A percentile compares a stretch with the other conserved stretches of the same genome.
Evolutionary conservation across 2,113 vertebrate genomes (phyloP).

Genomic region (Pavo muticus): DNA sequence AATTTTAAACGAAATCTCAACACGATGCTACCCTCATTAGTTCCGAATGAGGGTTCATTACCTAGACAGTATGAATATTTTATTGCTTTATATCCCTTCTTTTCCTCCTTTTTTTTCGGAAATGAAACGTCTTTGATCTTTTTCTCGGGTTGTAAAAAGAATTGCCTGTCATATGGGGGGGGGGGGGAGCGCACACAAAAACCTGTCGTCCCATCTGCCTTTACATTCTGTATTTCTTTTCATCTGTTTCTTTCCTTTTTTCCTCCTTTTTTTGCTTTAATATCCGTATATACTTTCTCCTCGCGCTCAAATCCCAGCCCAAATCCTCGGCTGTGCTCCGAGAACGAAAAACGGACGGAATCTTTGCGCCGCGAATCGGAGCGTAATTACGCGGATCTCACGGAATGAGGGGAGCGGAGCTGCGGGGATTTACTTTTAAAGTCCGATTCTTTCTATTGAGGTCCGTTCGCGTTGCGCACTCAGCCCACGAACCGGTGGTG

Average conservation of each 20-base stretch:
- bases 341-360: neutral
- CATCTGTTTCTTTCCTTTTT: conserved; percentile 61
- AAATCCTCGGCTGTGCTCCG: conserved; percentile 30
- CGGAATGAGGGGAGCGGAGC: neutral
- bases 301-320: neutral
- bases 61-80: conserved; percentile 81
- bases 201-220: conserved; percentile 75
- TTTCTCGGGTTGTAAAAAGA: conserved; percentile 85
- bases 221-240: conserved; percentile 78
- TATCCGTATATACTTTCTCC: neutral
- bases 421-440: neutral
- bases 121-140: conserved; percentile 83
- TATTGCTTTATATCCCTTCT: conserved; percentile 84
- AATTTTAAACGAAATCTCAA: conserved; percentile 68
- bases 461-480: neutral
- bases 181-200: conserved; percentile 58
- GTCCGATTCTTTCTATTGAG: neutral
- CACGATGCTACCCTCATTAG: conserved; percentile 66
- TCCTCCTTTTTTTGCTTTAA: neutral
- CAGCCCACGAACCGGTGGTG: fast-evolving
- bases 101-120: conserved; percentile 70
- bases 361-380: neutral
- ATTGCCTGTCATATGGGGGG: conserved; percentile 82
- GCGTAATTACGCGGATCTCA: neutral
- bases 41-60: conserved; percentile 69